Conservation (phyloP, 2,797 vertebrate species). For the Falco biarmicus region DNA sequence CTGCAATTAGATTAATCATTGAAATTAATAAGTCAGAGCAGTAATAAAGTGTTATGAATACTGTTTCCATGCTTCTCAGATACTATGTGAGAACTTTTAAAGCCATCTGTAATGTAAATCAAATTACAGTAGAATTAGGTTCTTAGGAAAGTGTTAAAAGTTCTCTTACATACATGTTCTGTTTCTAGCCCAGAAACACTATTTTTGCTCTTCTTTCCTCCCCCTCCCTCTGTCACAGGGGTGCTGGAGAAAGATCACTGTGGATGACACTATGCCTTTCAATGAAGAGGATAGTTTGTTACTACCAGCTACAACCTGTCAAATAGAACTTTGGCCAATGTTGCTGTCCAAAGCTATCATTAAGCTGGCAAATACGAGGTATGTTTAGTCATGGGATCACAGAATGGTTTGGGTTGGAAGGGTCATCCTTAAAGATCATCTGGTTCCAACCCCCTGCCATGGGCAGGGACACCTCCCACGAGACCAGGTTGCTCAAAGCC, state of each 20-base stretch:
- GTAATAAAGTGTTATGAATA: neutral
- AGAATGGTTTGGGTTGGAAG: too few species aligned
- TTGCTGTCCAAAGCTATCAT: constrained; percentile 92
- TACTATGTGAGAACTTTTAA: neutral
- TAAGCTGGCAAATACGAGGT: constrained; percentile 91
- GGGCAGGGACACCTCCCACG: too few species aligned
- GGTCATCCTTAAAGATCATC: too few species aligned
- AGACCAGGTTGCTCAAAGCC: too few species aligned
- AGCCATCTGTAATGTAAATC: constrained; percentile 1
- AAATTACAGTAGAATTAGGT: neutral
- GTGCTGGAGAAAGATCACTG: constrained; percentile 90
- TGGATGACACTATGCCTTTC: constrained; percentile 93
- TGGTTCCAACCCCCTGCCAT: too few species aligned
- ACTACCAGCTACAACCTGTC: constrained; percentile 85
- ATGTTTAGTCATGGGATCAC: constrained; percentile 60
- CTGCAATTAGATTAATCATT: neutral
- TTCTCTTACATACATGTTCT: constrained; percentile 28
- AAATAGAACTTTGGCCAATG: constrained; percentile 94
- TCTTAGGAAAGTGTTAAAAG: neutral
- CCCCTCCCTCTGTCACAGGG: constrained; percentile 78
- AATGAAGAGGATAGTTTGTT: constrained; percentile 86
- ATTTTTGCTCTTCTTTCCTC: neutral
- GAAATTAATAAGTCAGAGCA: neutral
- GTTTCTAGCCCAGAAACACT: neutral
- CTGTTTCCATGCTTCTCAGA: neutral